These are phyloP conservation scores for Drosophila eohydei DNA, from an alignment of 2,888 invertebrate species.

Conservation along the genomic window DNA sequence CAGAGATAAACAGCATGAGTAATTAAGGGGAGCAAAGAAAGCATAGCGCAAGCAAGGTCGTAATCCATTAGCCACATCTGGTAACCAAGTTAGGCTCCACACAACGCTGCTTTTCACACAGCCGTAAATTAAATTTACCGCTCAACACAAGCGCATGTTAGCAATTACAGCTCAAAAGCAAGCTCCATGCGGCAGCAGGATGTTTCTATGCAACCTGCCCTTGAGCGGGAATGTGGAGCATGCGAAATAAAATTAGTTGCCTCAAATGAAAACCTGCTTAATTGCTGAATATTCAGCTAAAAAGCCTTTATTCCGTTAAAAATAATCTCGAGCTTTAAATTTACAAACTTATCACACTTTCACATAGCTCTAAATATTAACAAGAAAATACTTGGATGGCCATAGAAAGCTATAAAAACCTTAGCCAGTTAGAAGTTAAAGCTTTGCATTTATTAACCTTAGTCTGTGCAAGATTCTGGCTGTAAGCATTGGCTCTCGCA, in stretches of 20 bases:
- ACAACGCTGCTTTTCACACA: slow-evolving; percentile 19
- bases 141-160: slow-evolving; percentile 1
- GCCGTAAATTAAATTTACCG: slow-evolving; percentile 35
- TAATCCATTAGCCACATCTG: slow-evolving; percentile 24
- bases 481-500: no score
- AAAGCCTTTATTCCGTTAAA: background rate
- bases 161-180: slow-evolving; percentile 3
- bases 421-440: background rate
- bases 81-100: slow-evolving; percentile 41
- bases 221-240: background rate
- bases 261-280: background rate
- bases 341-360: background rate
- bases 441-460: no score
- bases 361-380: background rate
- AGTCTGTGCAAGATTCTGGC: no score
- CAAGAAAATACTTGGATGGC: background rate
- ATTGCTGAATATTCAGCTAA: background rate
- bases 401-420: background rate
- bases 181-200: background rate
- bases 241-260: background rate
- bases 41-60: slow-evolving; percentile 3
- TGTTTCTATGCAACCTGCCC: background rate
- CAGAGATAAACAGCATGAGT: slow-evolving; percentile 24
- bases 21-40: background rate
- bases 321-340: background rate